A percentile compares a stretch with the other conserved stretches of the same genome.
Conservation (phyloP, 1,140 invertebrate species). For the Aphelenchoides besseyi region DNA sequence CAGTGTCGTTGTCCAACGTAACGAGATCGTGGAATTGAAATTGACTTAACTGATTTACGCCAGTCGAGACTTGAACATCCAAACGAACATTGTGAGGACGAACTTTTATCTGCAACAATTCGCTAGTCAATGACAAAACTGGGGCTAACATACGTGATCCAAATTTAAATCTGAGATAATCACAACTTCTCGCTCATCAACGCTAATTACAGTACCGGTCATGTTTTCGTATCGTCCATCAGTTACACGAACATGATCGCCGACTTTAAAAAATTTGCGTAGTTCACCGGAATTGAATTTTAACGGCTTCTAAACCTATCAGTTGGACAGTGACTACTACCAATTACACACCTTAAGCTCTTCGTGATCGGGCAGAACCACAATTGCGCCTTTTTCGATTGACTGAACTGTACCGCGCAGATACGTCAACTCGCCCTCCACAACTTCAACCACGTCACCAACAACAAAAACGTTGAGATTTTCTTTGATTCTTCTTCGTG, state of each 20-base stretch:
- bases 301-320: conserved; percentile 50
- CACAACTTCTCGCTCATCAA: conserved; percentile 84
- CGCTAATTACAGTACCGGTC: conserved; percentile 89
- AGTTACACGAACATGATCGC: conserved; percentile 87
- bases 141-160: conserved; percentile 76
- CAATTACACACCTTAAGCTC: conserved; percentile 75
- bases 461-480: conserved; percentile 78
- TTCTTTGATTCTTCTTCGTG: conserved; percentile 42
- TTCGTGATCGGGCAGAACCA: conserved; percentile 92
- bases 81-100: conserved; percentile 83
- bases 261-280: conserved; percentile 87
- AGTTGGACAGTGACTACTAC: background rate
- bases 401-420: conserved; percentile 86
- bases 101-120: conserved; percentile 66
- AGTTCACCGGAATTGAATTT: conserved; percentile 71
- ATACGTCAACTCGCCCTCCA: conserved; percentile 88
- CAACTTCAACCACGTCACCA: conserved; percentile 88
- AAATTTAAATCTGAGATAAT: conserved; percentile 93
- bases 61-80: conserved; percentile 92
- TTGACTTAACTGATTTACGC: conserved; percentile 92
- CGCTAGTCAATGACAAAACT: background rate
- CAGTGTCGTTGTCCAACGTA: conserved; percentile 83
- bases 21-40: conserved; percentile 98
- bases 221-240: conserved; percentile 91
- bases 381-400: conserved; percentile 89